These are phyloP conservation scores for Pelobates cultripes DNA, from an alignment of 2,797 vertebrate species.

Conservation along the genomic window DNA sequence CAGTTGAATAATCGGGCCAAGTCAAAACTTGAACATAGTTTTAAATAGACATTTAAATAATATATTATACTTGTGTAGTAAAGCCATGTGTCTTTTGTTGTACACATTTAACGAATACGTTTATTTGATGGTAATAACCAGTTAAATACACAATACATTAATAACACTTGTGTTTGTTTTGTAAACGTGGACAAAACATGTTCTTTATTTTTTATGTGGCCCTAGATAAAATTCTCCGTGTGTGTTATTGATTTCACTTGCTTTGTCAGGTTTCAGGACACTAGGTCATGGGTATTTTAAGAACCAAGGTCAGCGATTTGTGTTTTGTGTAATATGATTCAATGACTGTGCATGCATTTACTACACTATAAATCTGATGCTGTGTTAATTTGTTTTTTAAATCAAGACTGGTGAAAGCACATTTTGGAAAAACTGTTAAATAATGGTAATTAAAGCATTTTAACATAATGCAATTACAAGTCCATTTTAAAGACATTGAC, in stretches of 20 bases:
- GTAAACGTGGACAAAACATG: not conserved
- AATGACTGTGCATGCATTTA: not conserved
- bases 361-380: not conserved
- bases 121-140: no score
- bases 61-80: no score
- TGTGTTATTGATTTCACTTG: slow-evolving; percentile 13
- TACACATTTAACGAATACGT: no score
- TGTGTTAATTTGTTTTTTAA: slow-evolving; percentile 8
- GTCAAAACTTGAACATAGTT: no score
- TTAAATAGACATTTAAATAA: no score
- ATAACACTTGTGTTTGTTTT: no score
- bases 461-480: not conserved
- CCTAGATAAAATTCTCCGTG: not conserved
- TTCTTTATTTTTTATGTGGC: not conserved
- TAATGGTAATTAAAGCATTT: not conserved
- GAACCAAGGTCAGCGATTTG: slow-evolving; percentile 17
- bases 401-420: not conserved
- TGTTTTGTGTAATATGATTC: not conserved
- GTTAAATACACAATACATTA: no score
- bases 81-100: no score
- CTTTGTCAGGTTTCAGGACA: not conserved
- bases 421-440: not conserved
- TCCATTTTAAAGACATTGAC: not conserved
- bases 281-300: slow-evolving; percentile 6
- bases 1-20: no score